Evolutionary conservation across 1,140 invertebrate species (phyloP).

Genomic region (Drosophila erecta): DNA sequence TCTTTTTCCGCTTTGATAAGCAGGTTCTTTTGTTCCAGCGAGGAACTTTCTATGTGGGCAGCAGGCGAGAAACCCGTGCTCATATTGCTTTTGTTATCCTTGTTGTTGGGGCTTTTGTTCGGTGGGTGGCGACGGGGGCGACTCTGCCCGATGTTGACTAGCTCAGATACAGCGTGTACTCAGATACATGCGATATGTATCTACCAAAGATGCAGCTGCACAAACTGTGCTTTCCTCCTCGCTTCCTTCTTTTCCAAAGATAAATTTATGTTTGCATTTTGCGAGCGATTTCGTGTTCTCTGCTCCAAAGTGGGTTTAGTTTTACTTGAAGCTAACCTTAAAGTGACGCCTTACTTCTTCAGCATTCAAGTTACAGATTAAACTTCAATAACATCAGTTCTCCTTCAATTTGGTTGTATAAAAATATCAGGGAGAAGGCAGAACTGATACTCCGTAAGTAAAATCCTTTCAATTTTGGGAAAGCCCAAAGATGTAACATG

Average conservation of each 20-base stretch:
- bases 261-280: slow-evolving; percentile 59
- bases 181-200: slow-evolving; percentile 67
- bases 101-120: slow-evolving; percentile 70
- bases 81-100: slow-evolving; percentile 68
- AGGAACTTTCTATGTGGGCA: slow-evolving; percentile 64
- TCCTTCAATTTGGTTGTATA: not conserved
- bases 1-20: slow-evolving; percentile 82
- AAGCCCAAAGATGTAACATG: too few relatives aligned
- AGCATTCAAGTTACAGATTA: not conserved
- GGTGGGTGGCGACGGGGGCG: slow-evolving; percentile 4
- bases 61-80: slow-evolving; percentile 56
- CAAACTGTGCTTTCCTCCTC: slow-evolving; percentile 7
- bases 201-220: slow-evolving; percentile 53
- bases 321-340: slow-evolving; percentile 26
- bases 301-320: slow-evolving; percentile 25
- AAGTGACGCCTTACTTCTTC: slow-evolving; percentile 13
- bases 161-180: slow-evolving; percentile 60
- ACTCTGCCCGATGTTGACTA: slow-evolving; percentile 46
- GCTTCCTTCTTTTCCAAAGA: slow-evolving; percentile 9
- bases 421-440: too few relatives aligned
- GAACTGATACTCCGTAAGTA: too few relatives aligned
- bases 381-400: not conserved
- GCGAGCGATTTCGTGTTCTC: slow-evolving; percentile 40
- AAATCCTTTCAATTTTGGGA: too few relatives aligned
- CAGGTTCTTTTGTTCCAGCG: slow-evolving; percentile 75